Evolutionary conservation across 2,797 vertebrate species (phyloP), one percentile per base, ranked within the genome.

Genomic region (Oreonectes daqikongensis): DNA sequence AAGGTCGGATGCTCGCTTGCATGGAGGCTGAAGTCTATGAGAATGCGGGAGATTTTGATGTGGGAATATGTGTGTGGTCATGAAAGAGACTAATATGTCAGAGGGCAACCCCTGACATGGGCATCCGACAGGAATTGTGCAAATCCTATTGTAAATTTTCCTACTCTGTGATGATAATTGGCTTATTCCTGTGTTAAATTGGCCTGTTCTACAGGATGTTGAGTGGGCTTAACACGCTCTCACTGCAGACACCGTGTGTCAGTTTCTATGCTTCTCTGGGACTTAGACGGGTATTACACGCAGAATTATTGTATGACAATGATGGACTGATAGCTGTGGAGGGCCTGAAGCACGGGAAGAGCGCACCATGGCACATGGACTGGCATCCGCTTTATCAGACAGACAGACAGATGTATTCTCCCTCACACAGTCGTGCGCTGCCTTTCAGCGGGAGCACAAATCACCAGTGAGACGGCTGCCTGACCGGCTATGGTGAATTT

Each of bases 101-200:
- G 82, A 89, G 82, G 86, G 84, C 86, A 85, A 86, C 86, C 89
- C 81, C 81, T 89, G 90, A 88, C 88, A 89, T 44, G 17, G 74
- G 79, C 35, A 61, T 87, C 89, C 87, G 75, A 77, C 38, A 89
- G 88, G 88, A 90, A 88, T 88, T 83, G 81, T 77, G 35, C 60
- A 88, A 88, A 90, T 90, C 89, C 89, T 88, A 85, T 88, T 90
- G 90, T 90, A 88, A 89, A 89, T 89, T 80, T 89, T 88, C 86
- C 88, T 83, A 79, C 86, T 85, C 84, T 82, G 79, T 83, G 80
- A 88, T 88, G 88, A 91, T 91, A 92, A 92, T 92, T 92, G 90
- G 91, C 91, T 92, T 91, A 90, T 88, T 91, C 88, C 89, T 90
- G 88, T 85, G 90, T 89, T 91, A 88, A 90, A 90, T 86, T 81